phyloP scores from a whole-genome alignment of 2,888 invertebrate species.

The Oscheius sp. region DNA sequence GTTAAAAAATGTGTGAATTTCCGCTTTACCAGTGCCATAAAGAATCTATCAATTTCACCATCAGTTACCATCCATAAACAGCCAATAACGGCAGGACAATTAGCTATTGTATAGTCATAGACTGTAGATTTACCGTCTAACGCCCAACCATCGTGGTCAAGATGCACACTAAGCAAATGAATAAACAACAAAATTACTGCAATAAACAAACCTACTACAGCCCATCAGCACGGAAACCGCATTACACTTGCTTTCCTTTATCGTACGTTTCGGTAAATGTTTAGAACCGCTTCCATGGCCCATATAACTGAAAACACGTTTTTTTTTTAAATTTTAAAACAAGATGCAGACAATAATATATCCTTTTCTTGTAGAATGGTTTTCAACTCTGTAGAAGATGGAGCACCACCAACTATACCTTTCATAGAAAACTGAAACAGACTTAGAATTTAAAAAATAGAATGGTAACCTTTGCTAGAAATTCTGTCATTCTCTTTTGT shows the following conservation, averaged over 20 bases:
- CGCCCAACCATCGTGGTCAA: slow-evolving; percentile 61
- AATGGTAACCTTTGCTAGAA: slow-evolving; percentile 48
- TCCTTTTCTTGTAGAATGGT: slow-evolving; percentile 56
- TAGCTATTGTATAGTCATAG: slow-evolving; percentile 63
- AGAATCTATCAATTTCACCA: slow-evolving; percentile 68
- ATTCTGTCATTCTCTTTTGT: slow-evolving; percentile 55
- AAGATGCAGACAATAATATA: slow-evolving; percentile 58
- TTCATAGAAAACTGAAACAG: slow-evolving; percentile 45
- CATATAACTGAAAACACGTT: slow-evolving; percentile 52
- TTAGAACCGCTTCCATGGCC: slow-evolving; percentile 58
- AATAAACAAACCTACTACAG: slow-evolving; percentile 57
- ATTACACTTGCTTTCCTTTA: slow-evolving; percentile 61
- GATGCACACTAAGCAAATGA: slow-evolving; percentile 52
- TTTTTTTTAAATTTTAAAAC: background rate
- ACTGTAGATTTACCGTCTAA: slow-evolving; percentile 62
- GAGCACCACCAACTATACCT: slow-evolving; percentile 55
- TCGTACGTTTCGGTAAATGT: slow-evolving; percentile 40
- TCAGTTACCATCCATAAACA: slow-evolving; percentile 71
- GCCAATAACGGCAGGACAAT: slow-evolving; percentile 67
- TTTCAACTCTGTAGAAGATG: slow-evolving; percentile 43
- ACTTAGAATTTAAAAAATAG: background rate
- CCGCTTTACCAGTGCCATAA: slow-evolving; percentile 61
- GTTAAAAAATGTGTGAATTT: background rate
- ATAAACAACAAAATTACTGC: background rate
- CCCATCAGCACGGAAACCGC: slow-evolving; percentile 68